Evolutionary conservation across 2,888 invertebrate genomes (phyloP).

Genomic region (Chrysodeixis includens): DNA sequence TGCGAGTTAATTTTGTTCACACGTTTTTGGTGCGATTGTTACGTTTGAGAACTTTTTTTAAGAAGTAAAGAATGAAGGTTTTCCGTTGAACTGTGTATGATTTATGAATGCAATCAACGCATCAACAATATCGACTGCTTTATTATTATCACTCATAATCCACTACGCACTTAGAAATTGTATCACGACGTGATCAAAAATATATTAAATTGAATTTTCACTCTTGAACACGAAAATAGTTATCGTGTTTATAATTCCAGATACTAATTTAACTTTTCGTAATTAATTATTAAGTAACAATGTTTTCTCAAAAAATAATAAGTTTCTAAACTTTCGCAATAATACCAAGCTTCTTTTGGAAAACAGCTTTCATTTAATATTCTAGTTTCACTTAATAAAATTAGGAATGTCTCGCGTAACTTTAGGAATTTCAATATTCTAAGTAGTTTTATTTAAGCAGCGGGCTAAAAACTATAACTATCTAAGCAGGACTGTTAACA

Average conservation of each 20-base stretch:
- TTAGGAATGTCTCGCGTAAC: neutral
- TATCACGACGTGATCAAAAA: no score
- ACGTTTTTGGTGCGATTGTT: conserved; percentile 26
- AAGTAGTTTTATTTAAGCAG: conserved; percentile 7
- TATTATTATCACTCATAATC: no score
- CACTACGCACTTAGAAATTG: no score
- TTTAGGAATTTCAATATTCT: conserved; percentile 5
- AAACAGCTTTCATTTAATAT: conserved; percentile 10
- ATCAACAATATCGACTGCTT: no score
- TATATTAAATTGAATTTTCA: no score
- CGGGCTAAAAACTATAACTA: no score
- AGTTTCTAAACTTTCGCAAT: neutral
- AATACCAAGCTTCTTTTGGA: conserved; percentile 6
- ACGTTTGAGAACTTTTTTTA: conserved; percentile 10
- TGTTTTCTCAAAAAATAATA: neutral
- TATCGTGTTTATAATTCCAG: no score
- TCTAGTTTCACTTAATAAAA: neutral
- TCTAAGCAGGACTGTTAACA: no score
- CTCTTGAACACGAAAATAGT: no score
- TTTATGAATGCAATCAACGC: neutral
- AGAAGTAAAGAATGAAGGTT: neutral
- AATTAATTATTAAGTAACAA: neutral
- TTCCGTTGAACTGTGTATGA: neutral
- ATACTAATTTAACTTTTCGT: neutral
- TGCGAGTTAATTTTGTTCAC: conserved; percentile 36